Base-by-base conservation (phyloP, 2,888 invertebrate species). In the Nineta flava region DNA sequence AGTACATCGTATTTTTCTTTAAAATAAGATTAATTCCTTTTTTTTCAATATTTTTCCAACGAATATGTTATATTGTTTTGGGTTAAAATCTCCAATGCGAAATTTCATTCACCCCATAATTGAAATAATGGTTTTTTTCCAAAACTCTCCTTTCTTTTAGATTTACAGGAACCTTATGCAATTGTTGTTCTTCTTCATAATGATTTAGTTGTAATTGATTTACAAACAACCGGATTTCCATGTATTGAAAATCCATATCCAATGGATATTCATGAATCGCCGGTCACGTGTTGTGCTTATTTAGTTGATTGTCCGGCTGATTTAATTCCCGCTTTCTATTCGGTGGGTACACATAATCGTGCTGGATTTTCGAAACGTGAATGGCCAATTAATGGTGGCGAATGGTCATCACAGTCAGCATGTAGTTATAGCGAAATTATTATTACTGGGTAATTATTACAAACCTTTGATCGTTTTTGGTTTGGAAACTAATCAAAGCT, bases 191-290 rank as follows among this genome's bases (percentile, higher is more conserved):
- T 99, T 53, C 82, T 99, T 59, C 93, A 94, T 73, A 92, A 93
- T 73, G 97, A 99, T 73, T 77, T 99, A 67, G 95, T 99, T 65
- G 87, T 97, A 62, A 91, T 99, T 67, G 99, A 99, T 74, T 79
- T 99, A 63, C 84, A 85, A 65, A 85, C 91, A 47, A 80, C 87
- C 52, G 96, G 96, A 65, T 99, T 95, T 74, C 97, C 97, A 19
- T 94, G 95, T 71, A 92, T 96, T 73, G 96, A 97, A 72, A 96
- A 96, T 74, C 99, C 97, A 43, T 97, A 99, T 74, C 93, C 97
- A 54, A 96, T 99, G 95, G 97, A 99, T 72, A 79, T 99, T 58
- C 97, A 99, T 74, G 97, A 99, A 73, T 94, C 95, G 48, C 90
- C 96, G 17, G 96, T 99, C 62, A 97, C 97, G 51, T 91, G 90